phyloP scores from a whole-genome alignment of 2,797 vertebrate species.

The Oryzias sinensis region DNA sequence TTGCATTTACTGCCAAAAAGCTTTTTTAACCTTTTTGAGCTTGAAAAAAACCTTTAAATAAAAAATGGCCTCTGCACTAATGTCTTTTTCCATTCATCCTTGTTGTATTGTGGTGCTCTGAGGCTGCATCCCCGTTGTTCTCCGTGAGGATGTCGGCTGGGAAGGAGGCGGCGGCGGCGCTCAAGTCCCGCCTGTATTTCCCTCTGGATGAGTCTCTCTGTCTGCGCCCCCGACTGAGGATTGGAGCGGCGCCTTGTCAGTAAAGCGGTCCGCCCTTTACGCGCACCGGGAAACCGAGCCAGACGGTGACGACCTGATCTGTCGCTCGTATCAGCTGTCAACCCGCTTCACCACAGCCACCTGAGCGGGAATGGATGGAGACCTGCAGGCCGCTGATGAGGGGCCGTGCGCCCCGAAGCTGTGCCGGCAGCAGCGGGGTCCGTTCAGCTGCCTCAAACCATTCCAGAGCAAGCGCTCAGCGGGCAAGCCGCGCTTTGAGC shows the following conservation, averaged over 20 bases:
- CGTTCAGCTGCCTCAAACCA: conserved; percentile 87
- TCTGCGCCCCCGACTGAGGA: conserved; percentile 80
- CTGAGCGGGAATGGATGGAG: conserved; percentile 83
- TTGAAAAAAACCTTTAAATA: no score
- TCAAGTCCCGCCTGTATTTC: conserved; percentile 72
- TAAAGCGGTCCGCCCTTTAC: conserved; percentile 81
- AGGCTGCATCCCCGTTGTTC: conserved; percentile 48
- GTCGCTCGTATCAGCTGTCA: conserved; percentile 53
- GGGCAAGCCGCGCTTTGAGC: conserved; percentile 85
- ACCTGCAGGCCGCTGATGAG: conserved; percentile 87
- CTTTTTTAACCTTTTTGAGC: no score
- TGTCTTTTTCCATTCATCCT: no score
- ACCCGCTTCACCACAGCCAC: conserved; percentile 49
- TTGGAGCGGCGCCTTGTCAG: conserved; percentile 91
- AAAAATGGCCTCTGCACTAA: no score
- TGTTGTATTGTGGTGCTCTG: not conserved
- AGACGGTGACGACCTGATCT: conserved; percentile 66
- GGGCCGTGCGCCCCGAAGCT: conserved; percentile 88
- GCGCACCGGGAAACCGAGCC: conserved; percentile 59
- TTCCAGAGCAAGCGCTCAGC: conserved; percentile 85
- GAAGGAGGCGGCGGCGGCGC: conserved; percentile 55
- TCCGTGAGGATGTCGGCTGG: conserved; percentile 44
- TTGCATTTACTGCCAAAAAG: no score
- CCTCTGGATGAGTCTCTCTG: conserved; percentile 62
- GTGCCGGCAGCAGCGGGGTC: conserved; percentile 87